Percentiles rank a stretch among this genome's conserved stretches.
These are phyloP conservation scores for Limenitis camilla DNA, from an alignment of 2,888 invertebrate genomes.

Conservation along the genomic window DNA sequence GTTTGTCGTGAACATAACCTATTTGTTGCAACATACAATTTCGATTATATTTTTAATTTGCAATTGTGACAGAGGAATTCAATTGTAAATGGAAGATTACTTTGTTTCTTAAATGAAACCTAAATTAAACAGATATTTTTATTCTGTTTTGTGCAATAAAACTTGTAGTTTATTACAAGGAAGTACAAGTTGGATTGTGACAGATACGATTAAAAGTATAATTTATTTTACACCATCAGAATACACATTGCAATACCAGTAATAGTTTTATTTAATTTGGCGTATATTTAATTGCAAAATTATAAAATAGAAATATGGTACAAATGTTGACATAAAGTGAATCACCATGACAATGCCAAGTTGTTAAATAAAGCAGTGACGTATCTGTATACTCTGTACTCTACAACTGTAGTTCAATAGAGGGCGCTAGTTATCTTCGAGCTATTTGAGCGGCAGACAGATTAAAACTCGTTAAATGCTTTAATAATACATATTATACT, in stretches of 20 bases:
- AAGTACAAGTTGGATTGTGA: slow-evolving; percentile 6
- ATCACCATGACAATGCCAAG: slow-evolving; percentile 65
- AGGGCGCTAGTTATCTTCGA: slow-evolving; percentile 48
- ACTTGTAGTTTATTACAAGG: background rate
- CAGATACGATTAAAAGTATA: slow-evolving; percentile 1
- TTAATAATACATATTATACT: background rate
- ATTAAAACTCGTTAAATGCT: background rate
- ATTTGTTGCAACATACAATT: slow-evolving; percentile 49
- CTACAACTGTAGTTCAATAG: slow-evolving; percentile 41
- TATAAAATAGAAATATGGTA: slow-evolving; percentile 13
- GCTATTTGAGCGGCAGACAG: slow-evolving; percentile 10
- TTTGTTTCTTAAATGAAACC: background rate
- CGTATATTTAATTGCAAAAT: background rate
- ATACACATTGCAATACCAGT: background rate
- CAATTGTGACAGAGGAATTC: too few species aligned
- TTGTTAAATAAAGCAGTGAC: slow-evolving; percentile 50
- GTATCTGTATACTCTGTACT: too few species aligned
- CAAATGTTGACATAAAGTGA: slow-evolving; percentile 40
- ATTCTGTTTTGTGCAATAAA: background rate
- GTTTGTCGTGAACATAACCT: slow-evolving; percentile 74
- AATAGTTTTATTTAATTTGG: background rate
- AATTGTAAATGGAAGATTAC: too few species aligned
- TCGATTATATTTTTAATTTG: slow-evolving; percentile 35
- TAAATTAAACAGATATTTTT: background rate
- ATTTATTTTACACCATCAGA: background rate